phyloP scores from a whole-genome alignment of 2,113 vertebrate species.

The Campylomormyrus tamandua region DNA sequence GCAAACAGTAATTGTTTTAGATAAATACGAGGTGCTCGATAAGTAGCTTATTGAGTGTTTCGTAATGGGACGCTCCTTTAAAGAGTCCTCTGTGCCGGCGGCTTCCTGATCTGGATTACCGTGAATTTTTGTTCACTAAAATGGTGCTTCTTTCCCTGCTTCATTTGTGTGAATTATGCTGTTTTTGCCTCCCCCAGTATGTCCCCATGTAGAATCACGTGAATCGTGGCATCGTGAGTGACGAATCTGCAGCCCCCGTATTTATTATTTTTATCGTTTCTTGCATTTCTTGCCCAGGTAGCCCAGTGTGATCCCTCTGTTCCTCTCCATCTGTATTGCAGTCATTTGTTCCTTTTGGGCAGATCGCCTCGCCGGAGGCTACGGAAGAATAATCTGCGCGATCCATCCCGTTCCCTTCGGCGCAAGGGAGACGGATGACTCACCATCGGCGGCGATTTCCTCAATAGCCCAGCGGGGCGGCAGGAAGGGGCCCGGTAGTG shows the following conservation, averaged over 20 bases:
- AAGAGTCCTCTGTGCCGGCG: neutral
- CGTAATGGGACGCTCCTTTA: neutral
- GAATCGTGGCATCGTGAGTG: slow-evolving; percentile 15
- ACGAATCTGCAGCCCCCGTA: slow-evolving; percentile 42
- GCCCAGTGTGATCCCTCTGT: slow-evolving; percentile 39
- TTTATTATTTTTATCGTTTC: slow-evolving; percentile 9
- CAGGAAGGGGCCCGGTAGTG: slow-evolving; percentile 42
- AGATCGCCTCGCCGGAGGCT: slow-evolving; percentile 48
- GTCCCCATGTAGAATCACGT: neutral
- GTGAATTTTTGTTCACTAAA: slow-evolving; percentile 27
- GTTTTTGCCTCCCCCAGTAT: neutral
- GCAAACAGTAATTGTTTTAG: neutral
- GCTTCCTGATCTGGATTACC: neutral
- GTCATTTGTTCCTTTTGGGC: slow-evolving; percentile 47
- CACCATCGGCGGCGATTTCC: slow-evolving; percentile 53
- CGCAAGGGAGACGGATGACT: slow-evolving; percentile 56
- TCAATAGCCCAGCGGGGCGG: slow-evolving; percentile 58
- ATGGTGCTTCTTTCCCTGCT: neutral
- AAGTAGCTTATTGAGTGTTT: slow-evolving; percentile 18
- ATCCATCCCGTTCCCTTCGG: slow-evolving; percentile 36
- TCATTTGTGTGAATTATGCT: slow-evolving; percentile 34
- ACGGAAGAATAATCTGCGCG: slow-evolving; percentile 50
- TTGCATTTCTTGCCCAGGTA: slow-evolving; percentile 37
- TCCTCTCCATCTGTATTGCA: slow-evolving; percentile 47
- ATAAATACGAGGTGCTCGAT: neutral